phyloP scores from a whole-genome alignment of 2,113 vertebrate genomes.

The Pao palembangensis region DNA sequence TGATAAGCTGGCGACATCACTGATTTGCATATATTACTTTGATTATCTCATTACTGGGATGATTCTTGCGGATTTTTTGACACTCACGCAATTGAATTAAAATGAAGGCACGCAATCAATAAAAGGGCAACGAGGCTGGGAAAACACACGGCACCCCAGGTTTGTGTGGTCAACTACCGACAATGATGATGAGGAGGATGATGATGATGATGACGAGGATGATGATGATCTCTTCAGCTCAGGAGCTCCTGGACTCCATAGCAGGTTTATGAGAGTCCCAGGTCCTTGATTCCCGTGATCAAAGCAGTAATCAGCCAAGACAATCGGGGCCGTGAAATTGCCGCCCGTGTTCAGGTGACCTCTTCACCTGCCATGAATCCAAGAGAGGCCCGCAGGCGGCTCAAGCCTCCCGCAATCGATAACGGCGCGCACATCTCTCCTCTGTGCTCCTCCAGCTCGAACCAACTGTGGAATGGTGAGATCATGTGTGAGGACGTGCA shows the following conservation, averaged over 20 bases:
- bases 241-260: slow-evolving; percentile 40
- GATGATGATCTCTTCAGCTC: slow-evolving; percentile 61
- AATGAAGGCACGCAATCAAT: slow-evolving; percentile 77
- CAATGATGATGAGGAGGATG: slow-evolving; percentile 25
- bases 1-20: slow-evolving; percentile 98
- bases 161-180: slow-evolving; percentile 58
- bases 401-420: slow-evolving; percentile 62
- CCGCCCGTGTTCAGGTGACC: slow-evolving; percentile 64
- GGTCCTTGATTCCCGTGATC: slow-evolving; percentile 65
- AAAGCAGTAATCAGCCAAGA: slow-evolving; percentile 71
- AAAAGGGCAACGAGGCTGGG: slow-evolving; percentile 73
- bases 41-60: slow-evolving; percentile 99
- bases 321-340: slow-evolving; percentile 65
- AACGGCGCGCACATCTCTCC: slow-evolving; percentile 49
- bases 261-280: slow-evolving; percentile 46
- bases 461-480: slow-evolving; percentile 57
- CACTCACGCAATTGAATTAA: slow-evolving; percentile 80
- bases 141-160: slow-evolving; percentile 52
- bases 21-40: slow-evolving; percentile 99
- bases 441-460: slow-evolving; percentile 35
- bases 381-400: slow-evolving; percentile 61
- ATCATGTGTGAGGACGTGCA: slow-evolving; percentile 63
- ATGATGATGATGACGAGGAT: slow-evolving; percentile 32
- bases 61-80: slow-evolving; percentile 92
- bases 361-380: slow-evolving; percentile 64